These are phyloP conservation scores for Corythornis madagascariensis DNA, from an alignment of 2,113 vertebrate genomes.

Conservation along the genomic window DNA sequence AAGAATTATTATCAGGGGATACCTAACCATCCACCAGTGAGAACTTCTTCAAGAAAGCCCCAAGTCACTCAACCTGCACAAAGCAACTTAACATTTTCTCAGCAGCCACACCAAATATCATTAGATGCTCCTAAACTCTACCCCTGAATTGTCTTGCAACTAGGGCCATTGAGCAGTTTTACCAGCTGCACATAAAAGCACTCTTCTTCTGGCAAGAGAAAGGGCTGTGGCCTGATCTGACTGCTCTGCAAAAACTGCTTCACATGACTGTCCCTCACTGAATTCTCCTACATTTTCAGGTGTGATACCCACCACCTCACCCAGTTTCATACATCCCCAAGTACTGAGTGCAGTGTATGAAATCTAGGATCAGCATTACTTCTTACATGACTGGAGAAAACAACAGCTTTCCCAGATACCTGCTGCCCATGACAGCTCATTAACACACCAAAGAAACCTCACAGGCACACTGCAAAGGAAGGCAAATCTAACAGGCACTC, in stretches of 20 bases:
- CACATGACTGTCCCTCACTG: rapidly evolving
- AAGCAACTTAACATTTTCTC: background rate
- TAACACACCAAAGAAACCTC: background rate
- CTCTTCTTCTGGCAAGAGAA: background rate
- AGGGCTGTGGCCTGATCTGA: rapidly evolving
- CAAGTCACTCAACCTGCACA: background rate
- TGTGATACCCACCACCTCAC: background rate
- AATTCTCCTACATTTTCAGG: background rate
- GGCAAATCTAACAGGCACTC: background rate
- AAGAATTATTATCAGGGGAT: background rate
- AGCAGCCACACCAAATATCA: background rate
- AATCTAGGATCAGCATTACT: background rate
- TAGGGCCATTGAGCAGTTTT: background rate
- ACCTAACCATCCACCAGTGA: rapidly evolving
- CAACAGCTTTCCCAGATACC: background rate
- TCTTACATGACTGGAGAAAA: background rate
- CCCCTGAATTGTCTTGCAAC: background rate
- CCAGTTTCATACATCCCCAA: background rate
- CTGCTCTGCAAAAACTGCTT: background rate
- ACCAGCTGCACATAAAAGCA: background rate
- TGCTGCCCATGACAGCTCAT: background rate
- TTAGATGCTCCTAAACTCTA: background rate
- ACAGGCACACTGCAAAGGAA: background rate
- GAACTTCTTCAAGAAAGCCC: background rate
- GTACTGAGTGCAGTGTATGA: background rate